Conservation (phyloP, 1,140 invertebrate genomes). For the Oscheius sp. region DNA sequence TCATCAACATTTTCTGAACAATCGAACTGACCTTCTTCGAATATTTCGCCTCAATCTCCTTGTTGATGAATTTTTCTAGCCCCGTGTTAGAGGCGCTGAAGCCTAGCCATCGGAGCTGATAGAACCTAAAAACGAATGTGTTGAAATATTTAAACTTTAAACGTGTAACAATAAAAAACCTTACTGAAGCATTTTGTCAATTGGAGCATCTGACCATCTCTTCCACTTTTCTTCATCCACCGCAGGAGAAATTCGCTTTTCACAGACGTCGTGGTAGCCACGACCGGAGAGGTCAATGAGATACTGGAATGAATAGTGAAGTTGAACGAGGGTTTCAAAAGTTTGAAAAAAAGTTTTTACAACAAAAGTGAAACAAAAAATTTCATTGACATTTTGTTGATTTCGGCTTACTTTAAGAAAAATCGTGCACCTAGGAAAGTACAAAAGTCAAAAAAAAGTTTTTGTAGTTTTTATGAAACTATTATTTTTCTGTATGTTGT, state of each 20-base stretch:
- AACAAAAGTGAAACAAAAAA: not conserved
- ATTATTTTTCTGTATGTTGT: not conserved
- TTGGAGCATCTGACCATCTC: not conserved
- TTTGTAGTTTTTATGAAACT: not conserved
- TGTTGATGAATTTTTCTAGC: not conserved
- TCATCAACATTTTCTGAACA: not conserved
- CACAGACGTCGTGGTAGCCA: not conserved
- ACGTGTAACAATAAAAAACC: not conserved
- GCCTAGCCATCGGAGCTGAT: slow-evolving; percentile 4
- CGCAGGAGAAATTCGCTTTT: not conserved
- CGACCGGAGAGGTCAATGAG: not conserved
- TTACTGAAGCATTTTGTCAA: slow-evolving; percentile 10
- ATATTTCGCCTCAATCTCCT: not conserved
- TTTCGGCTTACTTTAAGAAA: not conserved
- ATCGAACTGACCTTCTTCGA: not conserved
- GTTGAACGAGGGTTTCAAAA: too few relatives aligned
- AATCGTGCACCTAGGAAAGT: too few relatives aligned
- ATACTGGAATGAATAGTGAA: slow-evolving; percentile 12
- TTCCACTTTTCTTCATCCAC: not conserved
- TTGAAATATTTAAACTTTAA: not conserved
- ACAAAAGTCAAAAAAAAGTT: too few relatives aligned
- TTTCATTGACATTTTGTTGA: not conserved
- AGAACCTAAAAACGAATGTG: slow-evolving; percentile 2
- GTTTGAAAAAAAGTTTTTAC: not conserved
- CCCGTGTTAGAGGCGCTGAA: not conserved